Percentiles rank a stretch among this genome's conserved stretches.
phyloP scores from a whole-genome alignment of 2,113 vertebrate genomes.

The Chloropsis hardwickii region DNA sequence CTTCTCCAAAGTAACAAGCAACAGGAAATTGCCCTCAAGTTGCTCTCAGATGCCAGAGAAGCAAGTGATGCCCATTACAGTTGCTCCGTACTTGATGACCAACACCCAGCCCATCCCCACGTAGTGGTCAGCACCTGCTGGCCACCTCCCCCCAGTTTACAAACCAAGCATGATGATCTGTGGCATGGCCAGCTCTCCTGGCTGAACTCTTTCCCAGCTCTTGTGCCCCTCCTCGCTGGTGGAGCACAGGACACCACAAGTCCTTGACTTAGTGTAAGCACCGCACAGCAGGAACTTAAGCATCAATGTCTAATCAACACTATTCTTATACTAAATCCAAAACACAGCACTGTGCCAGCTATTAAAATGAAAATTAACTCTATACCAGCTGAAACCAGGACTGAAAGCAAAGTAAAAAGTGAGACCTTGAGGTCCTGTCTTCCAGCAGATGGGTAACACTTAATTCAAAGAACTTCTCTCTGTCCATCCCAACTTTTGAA shows the following conservation, averaged over 20 bases:
- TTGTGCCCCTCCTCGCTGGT: background rate
- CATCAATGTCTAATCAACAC: background rate
- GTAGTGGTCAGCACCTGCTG: background rate
- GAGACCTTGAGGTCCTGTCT: background rate
- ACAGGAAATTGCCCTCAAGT: background rate
- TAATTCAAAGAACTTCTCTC: background rate
- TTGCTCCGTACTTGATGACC: background rate
- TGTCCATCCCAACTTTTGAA: background rate
- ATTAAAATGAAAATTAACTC: background rate
- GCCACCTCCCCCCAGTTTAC: background rate
- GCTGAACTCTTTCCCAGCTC: background rate
- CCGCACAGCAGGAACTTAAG: background rate
- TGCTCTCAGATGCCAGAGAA: background rate
- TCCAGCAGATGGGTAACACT: background rate
- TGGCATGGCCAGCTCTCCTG: background rate
- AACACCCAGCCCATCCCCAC: rapidly evolving
- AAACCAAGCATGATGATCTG: background rate
- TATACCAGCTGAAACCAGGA: background rate
- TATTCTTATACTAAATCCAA: background rate
- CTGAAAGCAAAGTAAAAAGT: background rate
- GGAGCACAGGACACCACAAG: background rate
- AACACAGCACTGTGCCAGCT: background rate
- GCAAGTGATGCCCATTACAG: background rate
- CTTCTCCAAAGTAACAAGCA: background rate
- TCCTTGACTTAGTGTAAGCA: background rate